Conservation (phyloP, 1,140 invertebrate species). For the Hycleus phaleratus region DNA sequence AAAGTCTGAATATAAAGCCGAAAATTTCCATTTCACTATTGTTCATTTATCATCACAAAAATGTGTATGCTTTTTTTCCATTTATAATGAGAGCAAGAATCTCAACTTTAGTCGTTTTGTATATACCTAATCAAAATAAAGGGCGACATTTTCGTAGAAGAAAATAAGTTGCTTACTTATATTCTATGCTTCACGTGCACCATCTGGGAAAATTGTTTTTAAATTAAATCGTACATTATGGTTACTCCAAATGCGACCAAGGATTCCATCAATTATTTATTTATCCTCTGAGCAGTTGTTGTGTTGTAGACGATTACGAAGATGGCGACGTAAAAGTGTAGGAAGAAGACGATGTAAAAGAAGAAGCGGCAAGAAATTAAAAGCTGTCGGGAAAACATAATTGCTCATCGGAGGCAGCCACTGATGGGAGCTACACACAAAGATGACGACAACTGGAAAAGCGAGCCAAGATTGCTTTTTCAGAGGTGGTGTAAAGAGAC, state of each 20-base stretch:
- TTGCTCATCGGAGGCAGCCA: constrained; percentile 24
- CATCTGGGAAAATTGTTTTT: constrained; percentile 25
- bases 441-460: constrained; percentile 22
- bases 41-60: too few species aligned
- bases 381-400: constrained; percentile 30
- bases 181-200: background rate
- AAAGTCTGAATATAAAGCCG: too few species aligned
- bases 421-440: constrained; percentile 17
- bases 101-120: too few species aligned
- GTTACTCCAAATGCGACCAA: constrained; percentile 16
- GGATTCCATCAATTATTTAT: constrained; percentile 28
- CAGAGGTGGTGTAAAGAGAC: too few species aligned
- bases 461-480: constrained; percentile 12
- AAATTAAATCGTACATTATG: constrained; percentile 25
- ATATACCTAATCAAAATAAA: too few species aligned
- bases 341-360: too few species aligned
- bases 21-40: too few species aligned
- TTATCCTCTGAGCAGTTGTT: constrained; percentile 20
- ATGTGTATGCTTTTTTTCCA: too few species aligned
- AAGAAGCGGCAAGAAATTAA: constrained; percentile 22
- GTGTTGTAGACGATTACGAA: background rate
- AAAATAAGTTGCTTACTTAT: background rate
- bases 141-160: too few species aligned
- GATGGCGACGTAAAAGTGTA: too few species aligned
- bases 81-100: too few species aligned